Base-by-base conservation (phyloP, 2,888 invertebrate species). In the Taenaris catops region DNA sequence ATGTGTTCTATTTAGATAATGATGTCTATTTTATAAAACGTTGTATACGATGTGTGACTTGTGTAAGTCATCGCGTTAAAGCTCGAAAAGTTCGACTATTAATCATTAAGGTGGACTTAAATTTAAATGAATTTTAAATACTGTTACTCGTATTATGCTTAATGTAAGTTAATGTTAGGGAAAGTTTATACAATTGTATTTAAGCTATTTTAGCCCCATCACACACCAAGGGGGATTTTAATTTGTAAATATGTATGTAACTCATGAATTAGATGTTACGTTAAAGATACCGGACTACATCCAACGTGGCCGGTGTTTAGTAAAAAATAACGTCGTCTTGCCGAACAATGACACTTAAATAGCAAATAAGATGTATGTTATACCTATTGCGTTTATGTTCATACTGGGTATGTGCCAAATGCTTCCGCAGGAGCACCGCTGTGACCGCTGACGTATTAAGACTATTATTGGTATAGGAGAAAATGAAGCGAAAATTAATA, bases 21-120 rank as follows among this genome's bases (percentile, higher is more conserved):
- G 63, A 70, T 71, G 69, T 76, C 69, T 73, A 71, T 79, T 84
- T 80, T 80, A 61, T 80, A 81, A 83, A 80, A 72, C 73, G 68
- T 79, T 84, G 84, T 84, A 86, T 86, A 86, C 84, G 83, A 86
- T 80, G 78, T 76, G 74, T 74, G 76, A 79, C 73, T 80, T 76
- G 65, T 71, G 60, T 69, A 59, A 58, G 71, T 63, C 79, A 68
- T 72, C 80, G 69, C 67, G 60, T 69, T 68, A 65, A 66, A 69
- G 61, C 56, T 63, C 62, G 63, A 72, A 56, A 56, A 59, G 61
- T 65, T 78, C 67, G 69, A 73, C 64, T 71, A 65, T 64, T 70
- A 63, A 63, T 69, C 51, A 58, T 48, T 81, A 76, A 74, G 71
- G 61, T 66, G 80, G 72, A 83, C 73, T 68, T 64, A 54, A 66